Conservation (phyloP, 2,888 invertebrate genomes). For the Dryobotodes eremita region DNA sequence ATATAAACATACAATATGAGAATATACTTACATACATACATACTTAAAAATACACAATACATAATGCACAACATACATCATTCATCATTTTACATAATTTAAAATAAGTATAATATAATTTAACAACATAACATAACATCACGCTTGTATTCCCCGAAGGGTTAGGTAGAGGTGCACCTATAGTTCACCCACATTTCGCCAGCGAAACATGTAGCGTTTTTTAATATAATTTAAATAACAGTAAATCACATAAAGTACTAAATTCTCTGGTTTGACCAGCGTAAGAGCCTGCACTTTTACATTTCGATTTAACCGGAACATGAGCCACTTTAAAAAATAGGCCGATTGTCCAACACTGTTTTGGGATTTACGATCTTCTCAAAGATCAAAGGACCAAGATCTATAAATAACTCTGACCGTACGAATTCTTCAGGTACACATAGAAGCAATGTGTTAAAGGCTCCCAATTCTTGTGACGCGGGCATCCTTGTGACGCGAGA, state of each 20-base stretch:
- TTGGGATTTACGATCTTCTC: no score
- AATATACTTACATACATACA: no score
- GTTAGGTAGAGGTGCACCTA: no score
- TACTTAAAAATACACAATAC: no score
- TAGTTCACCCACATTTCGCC: no score
- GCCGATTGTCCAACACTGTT: background rate
- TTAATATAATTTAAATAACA: background rate
- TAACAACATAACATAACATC: no score
- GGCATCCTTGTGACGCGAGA: slow-evolving; percentile 1
- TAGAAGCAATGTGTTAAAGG: slow-evolving; percentile 4
- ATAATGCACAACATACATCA: no score
- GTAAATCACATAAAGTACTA: background rate
- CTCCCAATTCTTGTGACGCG: slow-evolving; percentile 4
- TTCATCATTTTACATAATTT: no score
- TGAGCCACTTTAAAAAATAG: no score
- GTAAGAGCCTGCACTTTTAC: background rate
- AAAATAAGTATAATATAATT: background rate
- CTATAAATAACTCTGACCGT: slow-evolving; percentile 14
- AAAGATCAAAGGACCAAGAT: slow-evolving; percentile 26
- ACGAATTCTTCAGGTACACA: background rate
- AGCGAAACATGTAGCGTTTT: no score
- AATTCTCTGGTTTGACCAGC: background rate
- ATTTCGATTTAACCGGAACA: background rate
- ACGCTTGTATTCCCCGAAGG: no score
- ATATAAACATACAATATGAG: no score